These are phyloP conservation scores for Megaceryle maxima DNA, from an alignment of 2,113 vertebrate genomes.

Conservation along the genomic window DNA sequence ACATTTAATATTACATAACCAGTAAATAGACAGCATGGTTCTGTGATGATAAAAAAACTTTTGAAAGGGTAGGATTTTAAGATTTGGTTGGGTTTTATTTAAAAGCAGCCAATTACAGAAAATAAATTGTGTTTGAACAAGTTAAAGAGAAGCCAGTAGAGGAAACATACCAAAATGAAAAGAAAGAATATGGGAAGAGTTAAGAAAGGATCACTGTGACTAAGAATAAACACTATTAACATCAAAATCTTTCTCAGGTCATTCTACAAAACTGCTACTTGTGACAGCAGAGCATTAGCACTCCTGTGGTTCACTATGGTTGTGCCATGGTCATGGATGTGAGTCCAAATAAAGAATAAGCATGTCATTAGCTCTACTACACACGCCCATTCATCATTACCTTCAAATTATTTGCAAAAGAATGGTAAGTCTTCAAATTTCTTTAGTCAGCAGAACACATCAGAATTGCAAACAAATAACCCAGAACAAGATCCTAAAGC, in stretches of 20 bases:
- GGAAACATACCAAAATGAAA: not conserved
- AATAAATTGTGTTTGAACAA: not conserved
- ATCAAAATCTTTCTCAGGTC: not conserved
- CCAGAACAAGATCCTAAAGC: not conserved
- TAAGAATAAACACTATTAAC: not conserved
- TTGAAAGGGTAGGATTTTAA: not conserved
- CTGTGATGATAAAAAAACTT: not conserved
- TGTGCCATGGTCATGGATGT: slow-evolving; percentile 30
- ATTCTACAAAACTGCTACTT: not conserved
- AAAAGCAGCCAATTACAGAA: not conserved
- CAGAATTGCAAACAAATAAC: not conserved
- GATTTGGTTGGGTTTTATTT: not conserved
- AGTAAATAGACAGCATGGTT: not conserved
- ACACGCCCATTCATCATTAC: not conserved
- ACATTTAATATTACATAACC: not conserved
- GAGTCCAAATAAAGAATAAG: not conserved
- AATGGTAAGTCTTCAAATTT: not conserved
- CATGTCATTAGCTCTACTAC: not conserved
- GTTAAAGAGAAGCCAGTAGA: not conserved
- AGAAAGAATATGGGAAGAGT: not conserved
- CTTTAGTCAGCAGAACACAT: not conserved
- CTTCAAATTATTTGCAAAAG: not conserved
- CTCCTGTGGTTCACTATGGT: slow-evolving; percentile 54
- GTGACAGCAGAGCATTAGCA: slow-evolving; percentile 47
- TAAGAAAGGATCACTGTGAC: not conserved